Conservation (phyloP, 2,888 invertebrate genomes). For the Argyra leucocephala region DNA sequence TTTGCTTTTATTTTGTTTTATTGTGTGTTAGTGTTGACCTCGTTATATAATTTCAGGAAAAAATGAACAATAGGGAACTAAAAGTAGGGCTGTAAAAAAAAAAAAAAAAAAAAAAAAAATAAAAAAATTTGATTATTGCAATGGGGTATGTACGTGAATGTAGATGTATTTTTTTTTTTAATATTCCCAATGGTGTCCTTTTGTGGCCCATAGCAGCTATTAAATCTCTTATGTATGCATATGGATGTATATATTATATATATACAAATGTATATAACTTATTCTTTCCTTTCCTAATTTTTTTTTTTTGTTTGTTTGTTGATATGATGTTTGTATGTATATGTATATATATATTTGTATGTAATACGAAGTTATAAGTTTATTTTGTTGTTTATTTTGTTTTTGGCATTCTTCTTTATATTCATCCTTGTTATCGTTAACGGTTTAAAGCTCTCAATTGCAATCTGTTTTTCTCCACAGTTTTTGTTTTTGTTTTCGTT, state of each 20-base stretch:
- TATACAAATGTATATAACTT: background rate
- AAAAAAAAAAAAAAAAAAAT: background rate
- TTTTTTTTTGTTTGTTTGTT: too few relatives aligned
- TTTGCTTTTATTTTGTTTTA: too few relatives aligned
- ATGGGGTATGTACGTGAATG: background rate
- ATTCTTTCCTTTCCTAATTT: background rate
- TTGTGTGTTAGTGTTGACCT: background rate
- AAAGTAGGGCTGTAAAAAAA: background rate
- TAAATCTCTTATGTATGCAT: background rate
- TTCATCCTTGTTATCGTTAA: background rate
- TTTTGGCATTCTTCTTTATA: background rate
- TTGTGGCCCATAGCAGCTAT: slow-evolving; percentile 4
- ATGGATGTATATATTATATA: background rate
- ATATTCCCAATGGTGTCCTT: slow-evolving; percentile 5
- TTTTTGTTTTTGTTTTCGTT: background rate
- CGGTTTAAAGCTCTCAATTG: background rate
- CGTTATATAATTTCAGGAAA: background rate
- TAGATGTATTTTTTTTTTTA: background rate
- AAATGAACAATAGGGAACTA: background rate
- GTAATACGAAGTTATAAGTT: background rate
- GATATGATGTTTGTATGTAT: too few relatives aligned
- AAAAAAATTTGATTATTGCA: background rate
- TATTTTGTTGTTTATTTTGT: background rate
- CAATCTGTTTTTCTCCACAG: background rate
- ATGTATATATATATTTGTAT: background rate